phyloP scores from a whole-genome alignment of 2,113 vertebrate genomes.

The Enhydra lutris region DNA sequence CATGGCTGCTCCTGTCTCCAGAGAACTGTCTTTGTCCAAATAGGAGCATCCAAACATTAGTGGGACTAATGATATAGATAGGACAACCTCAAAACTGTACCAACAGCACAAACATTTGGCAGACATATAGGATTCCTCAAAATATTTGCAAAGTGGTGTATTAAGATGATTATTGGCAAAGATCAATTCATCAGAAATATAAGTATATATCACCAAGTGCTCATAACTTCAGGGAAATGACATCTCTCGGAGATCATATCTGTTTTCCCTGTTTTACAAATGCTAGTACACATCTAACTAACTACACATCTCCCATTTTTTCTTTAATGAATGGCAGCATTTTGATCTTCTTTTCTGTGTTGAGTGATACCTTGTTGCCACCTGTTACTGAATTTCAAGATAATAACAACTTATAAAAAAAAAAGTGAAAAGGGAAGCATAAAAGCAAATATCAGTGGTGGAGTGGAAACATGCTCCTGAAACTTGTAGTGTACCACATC shows the following conservation, averaged over 20 bases:
- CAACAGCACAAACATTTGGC: not conserved
- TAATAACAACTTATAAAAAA: conserved; percentile 22
- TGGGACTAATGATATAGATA: not conserved
- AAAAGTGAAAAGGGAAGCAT: not conserved
- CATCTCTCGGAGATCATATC: not conserved
- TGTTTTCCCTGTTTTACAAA: not conserved
- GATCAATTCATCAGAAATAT: not conserved
- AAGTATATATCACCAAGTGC: rapidly evolving
- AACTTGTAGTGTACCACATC: not conserved
- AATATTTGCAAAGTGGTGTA: not conserved
- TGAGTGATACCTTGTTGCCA: not conserved
- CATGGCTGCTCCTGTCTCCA: not conserved
- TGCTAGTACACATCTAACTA: not conserved
- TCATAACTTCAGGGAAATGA: not conserved
- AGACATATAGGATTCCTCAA: not conserved
- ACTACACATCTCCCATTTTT: not conserved
- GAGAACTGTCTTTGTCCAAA: not conserved
- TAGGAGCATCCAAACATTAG: not conserved
- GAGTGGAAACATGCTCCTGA: not conserved
- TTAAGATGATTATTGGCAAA: not conserved
- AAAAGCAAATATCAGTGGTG: not conserved
- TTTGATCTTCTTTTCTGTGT: conserved; percentile 16
- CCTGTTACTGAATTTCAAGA: not conserved
- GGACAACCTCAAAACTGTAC: not conserved
- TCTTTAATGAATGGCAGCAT: not conserved